Conservation (phyloP, 2,797 vertebrate genomes). For the Pipistrellus nathusii region DNA sequence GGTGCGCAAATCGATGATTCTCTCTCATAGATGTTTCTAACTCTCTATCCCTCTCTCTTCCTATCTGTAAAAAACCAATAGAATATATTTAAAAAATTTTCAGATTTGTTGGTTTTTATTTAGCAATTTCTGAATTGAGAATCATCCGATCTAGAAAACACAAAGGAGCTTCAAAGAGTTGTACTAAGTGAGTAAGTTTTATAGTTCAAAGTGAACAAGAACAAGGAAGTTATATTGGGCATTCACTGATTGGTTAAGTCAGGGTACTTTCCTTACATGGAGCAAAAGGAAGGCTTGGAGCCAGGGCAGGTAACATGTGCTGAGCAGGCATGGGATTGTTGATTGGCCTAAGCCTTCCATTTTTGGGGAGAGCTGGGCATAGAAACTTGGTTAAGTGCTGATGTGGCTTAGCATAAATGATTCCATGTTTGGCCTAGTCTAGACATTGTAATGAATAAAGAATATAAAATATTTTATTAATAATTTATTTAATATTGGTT, state of each 20-base stretch:
- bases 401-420: neutral
- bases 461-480: neutral
- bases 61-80: too few species aligned
- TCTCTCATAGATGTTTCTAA: too few species aligned
- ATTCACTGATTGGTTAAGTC: neutral
- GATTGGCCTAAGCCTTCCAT: neutral
- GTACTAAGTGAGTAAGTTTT: neutral
- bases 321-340: neutral
- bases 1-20: too few species aligned
- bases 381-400: neutral
- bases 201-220: neutral
- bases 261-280: neutral
- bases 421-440: neutral
- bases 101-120: neutral
- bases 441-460: neutral
- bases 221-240: neutral
- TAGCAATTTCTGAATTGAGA: neutral
- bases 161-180: neutral
- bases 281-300: neutral
- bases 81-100: too few species aligned
- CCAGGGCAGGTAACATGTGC: neutral
- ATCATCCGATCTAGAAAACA: neutral
- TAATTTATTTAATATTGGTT: constrained; percentile 18
- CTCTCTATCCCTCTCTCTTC: too few species aligned
- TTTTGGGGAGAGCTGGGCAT: neutral